Evolutionary conservation across 2,797 vertebrate species (phyloP), one percentile per base, ranked within the genome.

Genomic region (Remorina albescens): DNA sequence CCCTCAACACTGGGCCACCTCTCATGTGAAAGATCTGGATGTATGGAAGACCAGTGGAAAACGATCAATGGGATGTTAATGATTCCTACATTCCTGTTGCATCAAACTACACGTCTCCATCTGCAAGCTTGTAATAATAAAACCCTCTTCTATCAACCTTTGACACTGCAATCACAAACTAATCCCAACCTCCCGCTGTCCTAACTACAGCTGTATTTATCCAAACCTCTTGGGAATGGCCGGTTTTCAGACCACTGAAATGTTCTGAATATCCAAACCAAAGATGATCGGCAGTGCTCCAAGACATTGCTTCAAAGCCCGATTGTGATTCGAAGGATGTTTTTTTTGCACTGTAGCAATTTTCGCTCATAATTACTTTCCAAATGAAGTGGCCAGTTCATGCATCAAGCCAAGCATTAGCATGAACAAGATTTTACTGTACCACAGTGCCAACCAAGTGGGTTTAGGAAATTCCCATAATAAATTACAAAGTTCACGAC

Each of bases 121-220:
- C 67, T 71, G 50, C 55, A 84, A 71, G 78, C 62, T 59, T 74
- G 66, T 65, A 81, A 68, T 76, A 82, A 80, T 28, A 64, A 42
- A 77, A 83, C 56, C 59, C 49, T 81, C 65, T 74, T 69, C 61
- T 71, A 73, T 81, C 78, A 78, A 86, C 81, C 76, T 82, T 74
- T 86, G 64, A 85, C 83, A 75, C 66, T 51, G 66, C 81, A 81
- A 84, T 87, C 84, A 80, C 76, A 84, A 73, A 55, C 82, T 85
- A 84, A 88, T 85, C 81, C 69, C 57, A 72, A 71, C 58, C 79
- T 69, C 89, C 86, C 71, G 58, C 76, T 77, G 76, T 81, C 76
- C 67, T 47, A 73, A 86, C 72, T 78, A 59, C 85, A 84, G 85
- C 83, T 86, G 84, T 81, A 81, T 88, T 84, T 82, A 83, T 88